Percentiles rank a stretch among this genome's conserved stretches.
Evolutionary conservation across 2,888 invertebrate genomes (phyloP).

Genomic region (Aporophyla lueneburgensis): DNA sequence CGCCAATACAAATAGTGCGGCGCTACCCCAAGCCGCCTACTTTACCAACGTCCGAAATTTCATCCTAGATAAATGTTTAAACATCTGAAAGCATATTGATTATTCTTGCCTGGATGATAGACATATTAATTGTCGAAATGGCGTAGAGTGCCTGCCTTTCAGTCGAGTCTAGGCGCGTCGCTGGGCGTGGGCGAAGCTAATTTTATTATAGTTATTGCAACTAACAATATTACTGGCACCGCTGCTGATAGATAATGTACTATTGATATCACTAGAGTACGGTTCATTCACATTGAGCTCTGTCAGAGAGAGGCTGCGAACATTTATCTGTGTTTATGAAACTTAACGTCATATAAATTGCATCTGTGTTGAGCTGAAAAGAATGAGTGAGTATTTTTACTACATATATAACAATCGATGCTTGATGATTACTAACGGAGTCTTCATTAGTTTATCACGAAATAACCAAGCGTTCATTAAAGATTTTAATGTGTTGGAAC

Average conservation of each 20-base stretch:
- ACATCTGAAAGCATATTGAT: conserved; percentile 82
- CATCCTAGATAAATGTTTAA: conserved; percentile 72
- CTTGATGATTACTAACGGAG: conserved; percentile 46
- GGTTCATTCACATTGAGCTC: conserved; percentile 77
- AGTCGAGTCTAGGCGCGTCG: conserved; percentile 72
- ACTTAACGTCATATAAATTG: conserved; percentile 57
- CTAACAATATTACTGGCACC: conserved; percentile 68
- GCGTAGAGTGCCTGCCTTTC: conserved; percentile 65
- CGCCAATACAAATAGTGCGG: conserved; percentile 48
- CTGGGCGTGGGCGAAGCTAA: conserved; percentile 72
- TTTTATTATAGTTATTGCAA: conserved; percentile 73
- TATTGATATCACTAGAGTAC: conserved; percentile 69
- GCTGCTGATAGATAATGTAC: conserved; percentile 74
- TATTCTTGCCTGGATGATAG: conserved; percentile 77
- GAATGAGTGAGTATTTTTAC: conserved; percentile 64
- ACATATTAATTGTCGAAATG: conserved; percentile 72
- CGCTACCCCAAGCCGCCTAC: conserved; percentile 24
- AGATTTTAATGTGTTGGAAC: conserved; percentile 52
- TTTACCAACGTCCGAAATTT: conserved; percentile 68
- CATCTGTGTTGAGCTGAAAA: conserved; percentile 52
- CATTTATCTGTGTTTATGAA: conserved; percentile 62
- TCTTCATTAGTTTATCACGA: conserved; percentile 56
- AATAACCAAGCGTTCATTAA: conserved; percentile 41
- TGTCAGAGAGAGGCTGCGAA: conserved; percentile 57
- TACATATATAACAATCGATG: conserved; percentile 44